These are phyloP conservation scores for Vulpes vulpes DNA, from an alignment of 2,113 vertebrate species.

Conservation along the genomic window DNA sequence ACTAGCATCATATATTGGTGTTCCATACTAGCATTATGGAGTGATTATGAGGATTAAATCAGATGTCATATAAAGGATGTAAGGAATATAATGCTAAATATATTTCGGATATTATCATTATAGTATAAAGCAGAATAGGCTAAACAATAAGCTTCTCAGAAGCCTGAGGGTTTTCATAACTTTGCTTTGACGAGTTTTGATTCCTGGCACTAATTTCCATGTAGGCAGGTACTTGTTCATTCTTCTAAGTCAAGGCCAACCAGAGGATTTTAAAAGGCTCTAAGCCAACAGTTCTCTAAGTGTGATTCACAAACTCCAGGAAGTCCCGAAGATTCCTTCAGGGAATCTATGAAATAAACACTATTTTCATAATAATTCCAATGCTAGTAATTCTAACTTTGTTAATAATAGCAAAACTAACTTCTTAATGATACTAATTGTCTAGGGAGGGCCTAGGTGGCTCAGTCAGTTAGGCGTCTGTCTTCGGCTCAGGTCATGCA, in stretches of 20 bases:
- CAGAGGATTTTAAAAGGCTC: not conserved
- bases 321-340: not conserved
- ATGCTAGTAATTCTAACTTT: not conserved
- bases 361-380: not conserved
- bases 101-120: not conserved
- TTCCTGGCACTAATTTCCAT: constrained; percentile 3
- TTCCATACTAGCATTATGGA: not conserved
- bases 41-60: constrained; percentile 22
- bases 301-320: not conserved
- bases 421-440: not conserved
- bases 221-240: not conserved
- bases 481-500: no score
- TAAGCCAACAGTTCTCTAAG: not conserved
- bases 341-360: not conserved
- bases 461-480: no score
- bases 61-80: constrained; percentile 30
- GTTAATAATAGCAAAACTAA: constrained; percentile 1
- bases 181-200: constrained; percentile 31
- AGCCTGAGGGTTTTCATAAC: not conserved
- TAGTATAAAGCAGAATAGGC: not conserved
- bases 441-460: not conserved
- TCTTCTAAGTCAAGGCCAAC: not conserved
- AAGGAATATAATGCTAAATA: not conserved
- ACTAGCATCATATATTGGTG: not conserved
- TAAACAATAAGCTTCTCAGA: constrained; percentile 27